Conservation (phyloP, 2,797 vertebrate species). For the Ptychadena robeensis region DNA sequence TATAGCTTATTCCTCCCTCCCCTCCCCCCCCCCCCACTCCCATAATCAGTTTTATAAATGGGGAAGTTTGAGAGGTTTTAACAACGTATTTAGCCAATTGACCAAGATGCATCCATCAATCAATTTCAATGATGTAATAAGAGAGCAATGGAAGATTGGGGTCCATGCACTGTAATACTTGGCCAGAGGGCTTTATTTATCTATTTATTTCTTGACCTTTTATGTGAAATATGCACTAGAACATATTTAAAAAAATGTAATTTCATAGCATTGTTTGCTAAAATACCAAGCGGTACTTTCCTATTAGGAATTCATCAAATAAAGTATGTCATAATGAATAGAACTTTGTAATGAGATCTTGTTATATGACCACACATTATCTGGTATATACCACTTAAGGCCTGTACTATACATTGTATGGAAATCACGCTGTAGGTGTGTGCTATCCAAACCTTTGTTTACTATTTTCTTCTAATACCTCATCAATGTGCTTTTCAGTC, state of each 20-base stretch:
- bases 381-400: not conserved
- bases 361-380: not conserved
- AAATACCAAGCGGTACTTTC: not conserved
- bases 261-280: not conserved
- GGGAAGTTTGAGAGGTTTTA: not conserved
- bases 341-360: not conserved
- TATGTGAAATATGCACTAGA: not conserved
- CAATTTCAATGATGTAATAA: not conserved
- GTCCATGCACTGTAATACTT: not conserved
- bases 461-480: conserved; percentile 10
- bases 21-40: no score
- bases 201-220: not conserved
- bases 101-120: not conserved
- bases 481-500: not conserved
- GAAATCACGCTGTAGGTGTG: not conserved
- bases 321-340: not conserved
- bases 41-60: not conserved
- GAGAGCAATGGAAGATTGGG: not conserved
- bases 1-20: no score
- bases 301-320: not conserved
- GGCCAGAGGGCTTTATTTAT: not conserved
- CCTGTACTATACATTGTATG: not conserved
- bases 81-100: not conserved
- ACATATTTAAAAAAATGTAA: not conserved
- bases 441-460: not conserved